A percentile compares a stretch with the other conserved stretches of the same genome.
Conservation (phyloP, 2,113 vertebrate genomes). For the Neolamprologus sp. region DNA sequence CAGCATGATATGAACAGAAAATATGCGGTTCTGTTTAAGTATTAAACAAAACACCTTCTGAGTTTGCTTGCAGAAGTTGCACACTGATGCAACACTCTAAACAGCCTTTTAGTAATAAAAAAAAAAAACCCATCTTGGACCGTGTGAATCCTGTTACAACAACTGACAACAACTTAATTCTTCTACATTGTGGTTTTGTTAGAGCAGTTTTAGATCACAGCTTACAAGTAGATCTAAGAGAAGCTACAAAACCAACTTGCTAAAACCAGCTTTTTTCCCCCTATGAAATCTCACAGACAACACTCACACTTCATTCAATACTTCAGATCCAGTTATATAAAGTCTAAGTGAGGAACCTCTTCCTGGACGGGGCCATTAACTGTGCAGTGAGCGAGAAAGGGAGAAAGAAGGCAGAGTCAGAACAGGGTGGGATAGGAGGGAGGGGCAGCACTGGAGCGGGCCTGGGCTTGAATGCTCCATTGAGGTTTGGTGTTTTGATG, state of each 20-base stretch:
- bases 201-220: neutral
- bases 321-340: neutral
- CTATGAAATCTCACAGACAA: neutral
- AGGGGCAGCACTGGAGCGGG: conserved; percentile 52
- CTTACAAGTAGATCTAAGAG: neutral
- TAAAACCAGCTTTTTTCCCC: neutral
- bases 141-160: neutral
- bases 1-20: neutral
- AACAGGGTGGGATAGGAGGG: conserved; percentile 51
- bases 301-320: neutral
- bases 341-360: conserved; percentile 2
- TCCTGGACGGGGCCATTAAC: conserved; percentile 13
- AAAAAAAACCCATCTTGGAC: neutral
- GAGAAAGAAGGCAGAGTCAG: conserved; percentile 40
- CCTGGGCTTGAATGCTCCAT: conserved; percentile 69
- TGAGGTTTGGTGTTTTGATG: conserved; percentile 75
- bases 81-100: neutral
- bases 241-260: neutral
- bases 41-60: neutral
- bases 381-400: conserved; percentile 11
- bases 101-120: neutral
- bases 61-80: neutral
- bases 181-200: neutral
- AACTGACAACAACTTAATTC: neutral
- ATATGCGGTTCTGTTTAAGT: neutral